phyloP scores from a whole-genome alignment of 2,113 vertebrate species.

The Oncorhynchus masou region DNA sequence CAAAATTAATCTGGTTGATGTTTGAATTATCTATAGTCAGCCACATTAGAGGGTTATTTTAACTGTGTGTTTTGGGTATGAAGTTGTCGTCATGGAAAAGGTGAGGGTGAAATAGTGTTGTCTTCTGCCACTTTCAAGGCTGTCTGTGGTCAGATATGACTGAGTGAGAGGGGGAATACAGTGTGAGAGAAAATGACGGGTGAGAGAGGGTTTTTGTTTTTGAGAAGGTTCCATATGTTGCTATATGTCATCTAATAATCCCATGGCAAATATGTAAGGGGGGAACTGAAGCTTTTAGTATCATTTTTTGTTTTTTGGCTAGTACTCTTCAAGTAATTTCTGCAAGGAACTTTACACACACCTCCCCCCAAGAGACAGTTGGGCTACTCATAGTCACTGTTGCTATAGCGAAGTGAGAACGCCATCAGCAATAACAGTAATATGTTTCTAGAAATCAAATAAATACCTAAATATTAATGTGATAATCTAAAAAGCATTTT shows the following conservation, averaged over 20 bases:
- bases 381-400: too few relatives aligned
- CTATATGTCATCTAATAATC: too few relatives aligned
- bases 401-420: too few relatives aligned
- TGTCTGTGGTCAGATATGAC: not conserved
- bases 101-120: not conserved
- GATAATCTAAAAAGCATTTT: not conserved
- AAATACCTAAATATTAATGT: too few relatives aligned
- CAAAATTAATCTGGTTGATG: not conserved
- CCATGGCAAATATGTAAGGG: not conserved
- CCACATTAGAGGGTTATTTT: not conserved
- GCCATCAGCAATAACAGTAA: too few relatives aligned
- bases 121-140: not conserved
- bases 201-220: not conserved
- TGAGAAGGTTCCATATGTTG: too few relatives aligned
- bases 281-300: not conserved
- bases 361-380: too few relatives aligned
- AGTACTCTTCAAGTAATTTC: too few relatives aligned
- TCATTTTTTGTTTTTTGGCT: not conserved
- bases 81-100: not conserved
- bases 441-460: too few relatives aligned
- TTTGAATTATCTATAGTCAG: not conserved
- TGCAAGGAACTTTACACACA: too few relatives aligned
- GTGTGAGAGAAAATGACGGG: not conserved
- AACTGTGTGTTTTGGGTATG: not conserved
- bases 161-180: not conserved